Evolutionary conservation across 2,797 vertebrate species (phyloP).

Genomic region (Mareca penelope): DNA sequence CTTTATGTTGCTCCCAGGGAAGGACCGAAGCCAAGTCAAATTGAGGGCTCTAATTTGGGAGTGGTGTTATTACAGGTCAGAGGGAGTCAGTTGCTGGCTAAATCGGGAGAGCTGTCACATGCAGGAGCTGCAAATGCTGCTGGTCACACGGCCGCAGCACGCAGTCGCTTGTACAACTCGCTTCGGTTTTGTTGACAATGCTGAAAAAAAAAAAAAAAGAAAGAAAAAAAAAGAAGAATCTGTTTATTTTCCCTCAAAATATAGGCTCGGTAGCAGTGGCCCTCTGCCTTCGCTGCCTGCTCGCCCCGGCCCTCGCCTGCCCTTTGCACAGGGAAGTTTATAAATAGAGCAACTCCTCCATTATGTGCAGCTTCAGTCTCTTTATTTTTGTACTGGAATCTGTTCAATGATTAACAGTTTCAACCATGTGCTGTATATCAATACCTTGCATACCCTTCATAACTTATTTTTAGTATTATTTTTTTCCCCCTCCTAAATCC

Average conservation of each 20-base stretch:
- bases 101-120: slow-evolving; percentile 79
- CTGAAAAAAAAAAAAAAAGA: neutral
- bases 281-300: neutral
- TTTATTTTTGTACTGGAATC: slow-evolving; percentile 77
- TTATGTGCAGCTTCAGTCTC: slow-evolving; percentile 62
- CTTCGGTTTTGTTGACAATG: slow-evolving; percentile 59
- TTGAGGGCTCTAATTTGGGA: slow-evolving; percentile 85
- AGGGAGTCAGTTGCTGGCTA: slow-evolving; percentile 80
- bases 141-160: slow-evolving; percentile 59
- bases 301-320: slow-evolving; percentile 8
- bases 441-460: slow-evolving; percentile 59
- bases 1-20: slow-evolving; percentile 77
- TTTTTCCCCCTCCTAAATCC: slow-evolving; percentile 24
- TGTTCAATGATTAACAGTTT: slow-evolving; percentile 66
- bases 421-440: slow-evolving; percentile 66
- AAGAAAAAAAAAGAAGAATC: neutral
- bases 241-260: slow-evolving; percentile 21
- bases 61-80: slow-evolving; percentile 83
- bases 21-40: slow-evolving; percentile 80
- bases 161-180: slow-evolving; percentile 10
- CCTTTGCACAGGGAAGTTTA: slow-evolving; percentile 62
- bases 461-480: slow-evolving; percentile 60
- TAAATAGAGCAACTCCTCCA: slow-evolving; percentile 61
- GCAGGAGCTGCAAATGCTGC: slow-evolving; percentile 60
- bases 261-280: neutral